Evolutionary conservation across 2,888 invertebrate genomes (phyloP).

Genomic region (Cryptosula pallasiana): DNA sequence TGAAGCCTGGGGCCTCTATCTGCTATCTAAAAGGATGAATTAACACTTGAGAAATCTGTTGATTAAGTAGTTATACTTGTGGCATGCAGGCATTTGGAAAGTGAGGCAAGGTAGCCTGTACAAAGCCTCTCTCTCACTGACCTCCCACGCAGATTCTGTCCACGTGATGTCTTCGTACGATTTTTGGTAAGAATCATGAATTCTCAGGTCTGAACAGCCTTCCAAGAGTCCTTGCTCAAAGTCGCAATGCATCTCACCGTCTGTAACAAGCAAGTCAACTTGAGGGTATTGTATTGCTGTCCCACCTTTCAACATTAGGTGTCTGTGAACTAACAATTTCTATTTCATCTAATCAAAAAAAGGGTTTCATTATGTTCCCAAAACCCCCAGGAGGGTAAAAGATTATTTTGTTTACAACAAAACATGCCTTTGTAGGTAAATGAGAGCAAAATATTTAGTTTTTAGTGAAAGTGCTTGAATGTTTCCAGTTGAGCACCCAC

Average conservation of each 20-base stretch:
- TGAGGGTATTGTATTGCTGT: neutral
- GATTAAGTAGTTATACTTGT: neutral
- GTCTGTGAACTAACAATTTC: neutral
- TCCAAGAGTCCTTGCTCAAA: constrained; percentile 4
- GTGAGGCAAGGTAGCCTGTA: too few species aligned
- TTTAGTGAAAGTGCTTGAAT: too few species aligned
- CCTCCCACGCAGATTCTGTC: constrained; percentile 19
- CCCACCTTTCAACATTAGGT: neutral
- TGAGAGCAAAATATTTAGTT: too few species aligned
- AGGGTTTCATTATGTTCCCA: too few species aligned
- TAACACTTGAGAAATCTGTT: neutral
- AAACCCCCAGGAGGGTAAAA: too few species aligned
- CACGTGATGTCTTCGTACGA: neutral
- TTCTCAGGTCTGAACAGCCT: constrained; percentile 4
- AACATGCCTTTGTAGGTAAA: too few species aligned
- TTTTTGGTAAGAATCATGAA: constrained; percentile 16
- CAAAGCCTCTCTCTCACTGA: neutral
- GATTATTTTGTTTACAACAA: too few species aligned
- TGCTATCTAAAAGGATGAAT: neutral
- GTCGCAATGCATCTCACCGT: neutral
- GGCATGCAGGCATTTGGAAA: neutral
- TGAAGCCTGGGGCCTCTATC: neutral
- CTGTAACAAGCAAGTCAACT: neutral
- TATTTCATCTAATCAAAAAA: too few species aligned
- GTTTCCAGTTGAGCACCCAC: too few species aligned